Evolutionary conservation across 2,888 invertebrate species (phyloP).

Genomic region (Cataglyphis rosenhaueri): DNA sequence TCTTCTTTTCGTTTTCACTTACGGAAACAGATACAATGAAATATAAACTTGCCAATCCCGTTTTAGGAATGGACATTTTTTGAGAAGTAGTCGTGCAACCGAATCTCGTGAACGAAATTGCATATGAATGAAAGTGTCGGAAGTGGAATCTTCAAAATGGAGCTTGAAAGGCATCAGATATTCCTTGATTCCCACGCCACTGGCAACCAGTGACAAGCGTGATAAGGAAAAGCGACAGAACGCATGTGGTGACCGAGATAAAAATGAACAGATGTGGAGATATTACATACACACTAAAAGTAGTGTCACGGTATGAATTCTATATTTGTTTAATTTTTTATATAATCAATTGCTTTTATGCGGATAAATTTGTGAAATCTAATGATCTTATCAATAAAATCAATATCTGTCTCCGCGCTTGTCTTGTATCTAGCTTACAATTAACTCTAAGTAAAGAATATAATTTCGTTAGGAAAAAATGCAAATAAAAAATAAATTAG

Average conservation of each 20-base stretch:
- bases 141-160: slow-evolving; percentile 33
- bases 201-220: slow-evolving; percentile 57
- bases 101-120: slow-evolving; percentile 25
- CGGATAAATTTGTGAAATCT: background rate
- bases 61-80: background rate
- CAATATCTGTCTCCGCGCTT: background rate
- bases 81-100: background rate
- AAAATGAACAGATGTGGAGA: slow-evolving; percentile 70
- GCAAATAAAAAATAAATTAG: slow-evolving; percentile 6
- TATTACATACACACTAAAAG: slow-evolving; percentile 48
- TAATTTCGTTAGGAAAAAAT: background rate
- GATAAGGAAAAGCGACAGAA: slow-evolving; percentile 63
- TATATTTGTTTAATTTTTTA: slow-evolving; percentile 1
- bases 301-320: slow-evolving; percentile 10
- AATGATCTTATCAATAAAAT: background rate
- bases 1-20: background rate
- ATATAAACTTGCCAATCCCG: background rate
- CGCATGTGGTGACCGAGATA: slow-evolving; percentile 64
- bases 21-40: background rate
- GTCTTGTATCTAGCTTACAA: background rate
- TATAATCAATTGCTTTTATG: background rate
- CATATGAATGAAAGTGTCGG: slow-evolving; percentile 44
- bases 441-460: background rate
- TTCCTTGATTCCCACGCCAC: slow-evolving; percentile 60
- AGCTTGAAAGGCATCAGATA: slow-evolving; percentile 27